These are phyloP conservation scores for Eueides isabella DNA, from an alignment of 1,140 invertebrate species.

Conservation along the genomic window DNA sequence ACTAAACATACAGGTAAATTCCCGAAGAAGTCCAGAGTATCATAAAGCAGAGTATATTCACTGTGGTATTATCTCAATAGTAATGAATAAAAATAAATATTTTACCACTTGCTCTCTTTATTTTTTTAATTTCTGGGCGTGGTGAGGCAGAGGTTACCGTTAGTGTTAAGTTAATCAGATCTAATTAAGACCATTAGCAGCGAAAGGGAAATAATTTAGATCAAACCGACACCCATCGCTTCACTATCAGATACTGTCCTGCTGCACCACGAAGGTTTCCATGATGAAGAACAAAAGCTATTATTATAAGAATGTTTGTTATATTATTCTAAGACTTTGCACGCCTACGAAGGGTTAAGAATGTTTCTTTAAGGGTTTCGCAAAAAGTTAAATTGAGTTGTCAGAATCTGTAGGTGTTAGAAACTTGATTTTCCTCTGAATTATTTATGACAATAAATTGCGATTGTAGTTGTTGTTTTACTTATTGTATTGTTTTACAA, in stretches of 20 bases:
- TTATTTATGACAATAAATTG: not conserved
- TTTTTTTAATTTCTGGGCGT: too few species aligned
- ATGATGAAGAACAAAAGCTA: not conserved
- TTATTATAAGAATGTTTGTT: not conserved
- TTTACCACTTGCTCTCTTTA: too few species aligned
- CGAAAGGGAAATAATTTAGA: too few species aligned
- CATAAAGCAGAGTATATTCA: too few species aligned
- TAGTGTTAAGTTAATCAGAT: too few species aligned
- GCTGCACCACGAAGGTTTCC: not conserved
- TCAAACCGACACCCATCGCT: not conserved
- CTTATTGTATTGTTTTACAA: not conserved
- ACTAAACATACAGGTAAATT: too few species aligned
- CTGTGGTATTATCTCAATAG: too few species aligned
- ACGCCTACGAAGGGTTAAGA: conserved; percentile 15
- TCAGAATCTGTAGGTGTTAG: conserved; percentile 16
- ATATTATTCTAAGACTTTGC: conserved; percentile 3
- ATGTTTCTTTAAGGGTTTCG: conserved; percentile 16
- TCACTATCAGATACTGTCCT: not conserved
- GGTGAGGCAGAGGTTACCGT: too few species aligned
- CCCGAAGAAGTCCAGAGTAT: too few species aligned
- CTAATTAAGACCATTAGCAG: too few species aligned
- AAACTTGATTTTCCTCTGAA: conserved; percentile 1
- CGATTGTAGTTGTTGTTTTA: not conserved
- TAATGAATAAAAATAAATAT: too few species aligned
- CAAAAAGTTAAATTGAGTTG: conserved; percentile 32